Percentiles rank a stretch among this genome's conserved stretches.
Conservation (phyloP, 2,113 vertebrate species). For the Bos taurus region DNA sequence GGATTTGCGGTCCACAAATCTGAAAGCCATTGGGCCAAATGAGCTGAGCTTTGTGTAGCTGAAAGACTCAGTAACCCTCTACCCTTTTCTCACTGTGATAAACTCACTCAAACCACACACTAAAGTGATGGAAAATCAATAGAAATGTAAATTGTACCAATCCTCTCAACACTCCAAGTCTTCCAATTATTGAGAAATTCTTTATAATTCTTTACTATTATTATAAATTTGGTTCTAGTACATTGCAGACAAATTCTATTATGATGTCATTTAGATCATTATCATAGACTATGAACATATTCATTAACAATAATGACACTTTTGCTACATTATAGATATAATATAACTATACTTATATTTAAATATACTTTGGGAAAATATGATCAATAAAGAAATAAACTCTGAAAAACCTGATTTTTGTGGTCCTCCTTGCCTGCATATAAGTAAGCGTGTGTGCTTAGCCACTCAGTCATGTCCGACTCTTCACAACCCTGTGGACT, state of each 20-base stretch:
- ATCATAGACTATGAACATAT: not conserved
- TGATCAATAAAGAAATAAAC: not conserved
- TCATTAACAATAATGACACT: not conserved
- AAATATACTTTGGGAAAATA: constrained; percentile 22
- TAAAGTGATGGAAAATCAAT: not conserved
- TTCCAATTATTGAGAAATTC: not conserved
- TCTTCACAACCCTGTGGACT: not conserved
- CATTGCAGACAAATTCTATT: not conserved
- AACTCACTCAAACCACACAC: not conserved
- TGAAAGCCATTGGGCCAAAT: not conserved
- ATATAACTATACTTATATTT: not conserved
- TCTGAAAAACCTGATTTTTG: not conserved
- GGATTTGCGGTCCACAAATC: not conserved
- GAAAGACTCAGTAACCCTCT: not conserved
- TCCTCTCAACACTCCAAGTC: not conserved
- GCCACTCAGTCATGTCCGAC: not conserved
- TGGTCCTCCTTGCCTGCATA: not conserved
- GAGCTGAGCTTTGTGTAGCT: not conserved
- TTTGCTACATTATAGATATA: not conserved
- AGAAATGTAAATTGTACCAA: not conserved
- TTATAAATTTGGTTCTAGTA: not conserved
- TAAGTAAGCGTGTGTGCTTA: not conserved
- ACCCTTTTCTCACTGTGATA: not conserved
- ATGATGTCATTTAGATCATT: not conserved
- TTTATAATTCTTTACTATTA: not conserved